These are phyloP conservation scores for Parauchenoglanis punctatus DNA, from an alignment of 2,797 vertebrate species.

Conservation along the genomic window DNA sequence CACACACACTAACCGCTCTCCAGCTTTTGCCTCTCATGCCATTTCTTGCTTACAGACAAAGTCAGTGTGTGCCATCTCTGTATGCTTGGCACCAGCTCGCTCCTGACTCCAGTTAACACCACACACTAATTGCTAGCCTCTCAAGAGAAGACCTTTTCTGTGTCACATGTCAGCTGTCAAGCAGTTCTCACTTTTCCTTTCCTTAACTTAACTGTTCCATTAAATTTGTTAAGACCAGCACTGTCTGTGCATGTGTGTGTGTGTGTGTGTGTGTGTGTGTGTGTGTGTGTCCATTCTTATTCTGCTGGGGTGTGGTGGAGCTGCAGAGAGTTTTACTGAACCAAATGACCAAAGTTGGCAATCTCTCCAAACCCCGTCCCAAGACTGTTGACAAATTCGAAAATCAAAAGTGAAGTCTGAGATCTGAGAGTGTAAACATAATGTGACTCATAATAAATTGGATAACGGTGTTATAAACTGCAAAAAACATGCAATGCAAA, in stretches of 20 bases:
- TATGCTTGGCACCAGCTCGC: slow-evolving; percentile 43
- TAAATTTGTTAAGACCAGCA: not conserved
- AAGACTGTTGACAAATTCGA: not conserved
- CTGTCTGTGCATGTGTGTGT: not conserved
- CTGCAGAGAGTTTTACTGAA: not conserved
- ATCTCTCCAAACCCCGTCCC: not conserved
- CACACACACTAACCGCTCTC: not conserved
- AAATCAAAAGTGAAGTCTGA: not conserved
- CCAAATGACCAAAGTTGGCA: not conserved
- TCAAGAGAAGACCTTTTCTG: slow-evolving; percentile 40
- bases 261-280: too few relatives aligned
- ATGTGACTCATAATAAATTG: not conserved
- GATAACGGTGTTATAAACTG: not conserved
- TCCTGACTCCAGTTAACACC: not conserved
- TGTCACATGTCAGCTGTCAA: slow-evolving; percentile 20
- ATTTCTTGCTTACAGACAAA: slow-evolving; percentile 34
- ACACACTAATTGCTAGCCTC: slow-evolving; percentile 42
- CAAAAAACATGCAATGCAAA: not conserved
- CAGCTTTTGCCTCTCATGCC: slow-evolving; percentile 26
- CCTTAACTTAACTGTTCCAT: not conserved
- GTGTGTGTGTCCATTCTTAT: not conserved
- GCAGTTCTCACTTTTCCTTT: slow-evolving; percentile 31
- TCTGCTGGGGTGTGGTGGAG: not conserved
- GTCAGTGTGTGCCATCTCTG: slow-evolving; percentile 51
- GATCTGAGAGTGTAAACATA: not conserved